Evolutionary conservation across 1,140 invertebrate genomes (phyloP), one percentile per base, ranked within the genome.

Genomic region (Bombyx mandarina): DNA sequence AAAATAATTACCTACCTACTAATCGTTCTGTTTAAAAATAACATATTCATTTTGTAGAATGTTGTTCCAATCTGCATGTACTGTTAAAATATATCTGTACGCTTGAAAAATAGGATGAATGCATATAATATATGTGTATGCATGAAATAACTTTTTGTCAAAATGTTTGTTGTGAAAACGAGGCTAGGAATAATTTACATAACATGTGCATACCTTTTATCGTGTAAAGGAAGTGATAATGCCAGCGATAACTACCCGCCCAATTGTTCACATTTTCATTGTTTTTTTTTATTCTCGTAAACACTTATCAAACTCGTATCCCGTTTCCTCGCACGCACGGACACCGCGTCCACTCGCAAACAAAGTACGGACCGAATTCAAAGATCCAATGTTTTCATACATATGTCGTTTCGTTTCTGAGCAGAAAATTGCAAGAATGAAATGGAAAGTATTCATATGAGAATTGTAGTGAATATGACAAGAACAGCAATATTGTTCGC

Each of bases 221-320:
- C 26, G 1, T 63, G 54, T 57, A 44, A 56, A 49, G 45, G 18
- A 12, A 35, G 48, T 43, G 51, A 55, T 47, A 55, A 54, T 53
- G 57, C 48, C n/a, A 6, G 10, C 18, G 46, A n/a, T 48, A 59
- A 52, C 49, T 42, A 10, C 6, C 48, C 58, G 50, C 44, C 22
- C 53, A 59, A 61, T 26, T 7, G 58, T 65, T 70, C 71, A 76
- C 71, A 74, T 74, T 77, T 72, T 74, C 57, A 63, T 74, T 69
- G 56, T 67, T 66, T 60, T 63, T 56, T 58, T 51, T 53, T 62
- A 49, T 35, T 35, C 26, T 35, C 26, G 26, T 35, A 35, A 35
- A 35, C 26, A 35, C 26, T 35, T 35, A 35, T 35, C 26, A 35
- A 35, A 35, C 12, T 35, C 26, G 26, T 35, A 5, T 35, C 26